Conservation (phyloP, 2,797 vertebrate genomes). For the Phataginus tricuspis region DNA sequence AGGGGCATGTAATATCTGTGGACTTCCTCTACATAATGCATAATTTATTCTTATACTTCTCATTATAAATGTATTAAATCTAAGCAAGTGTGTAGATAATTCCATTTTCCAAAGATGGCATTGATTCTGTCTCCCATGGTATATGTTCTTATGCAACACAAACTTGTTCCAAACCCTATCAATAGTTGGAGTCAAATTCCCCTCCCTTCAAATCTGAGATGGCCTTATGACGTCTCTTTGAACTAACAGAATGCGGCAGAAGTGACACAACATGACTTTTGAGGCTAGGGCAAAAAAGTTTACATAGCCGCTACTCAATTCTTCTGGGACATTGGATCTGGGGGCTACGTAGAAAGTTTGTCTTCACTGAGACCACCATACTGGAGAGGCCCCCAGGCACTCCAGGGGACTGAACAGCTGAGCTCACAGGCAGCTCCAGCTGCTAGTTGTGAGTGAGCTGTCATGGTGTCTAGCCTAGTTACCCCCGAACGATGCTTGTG, state of each 20-base stretch:
- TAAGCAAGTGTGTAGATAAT: neutral
- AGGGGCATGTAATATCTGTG: neutral
- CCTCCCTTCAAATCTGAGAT: neutral
- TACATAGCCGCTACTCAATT: neutral
- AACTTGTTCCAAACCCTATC: neutral
- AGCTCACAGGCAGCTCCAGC: neutral
- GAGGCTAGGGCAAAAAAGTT: neutral
- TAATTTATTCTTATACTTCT: neutral
- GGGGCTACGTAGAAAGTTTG: neutral
- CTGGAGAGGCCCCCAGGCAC: neutral
- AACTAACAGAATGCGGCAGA: neutral
- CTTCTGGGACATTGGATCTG: neutral
- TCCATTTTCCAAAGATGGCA: neutral
- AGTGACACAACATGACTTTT: neutral
- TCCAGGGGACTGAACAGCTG: neutral
- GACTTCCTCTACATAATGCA: neutral
- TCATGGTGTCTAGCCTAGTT: neutral
- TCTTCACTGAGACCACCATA: neutral
- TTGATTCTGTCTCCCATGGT: neutral
- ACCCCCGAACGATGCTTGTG: accelerated
- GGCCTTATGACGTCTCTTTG: neutral
- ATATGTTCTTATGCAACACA: neutral
- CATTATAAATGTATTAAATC: neutral
- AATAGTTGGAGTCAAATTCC: neutral
- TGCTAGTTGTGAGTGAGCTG: neutral